A percentile compares a stretch with the other conserved stretches of the same genome.
These are phyloP conservation scores for Cyphomyrus plagiostoma DNA, from an alignment of 2,113 vertebrate genomes.

Conservation along the genomic window DNA sequence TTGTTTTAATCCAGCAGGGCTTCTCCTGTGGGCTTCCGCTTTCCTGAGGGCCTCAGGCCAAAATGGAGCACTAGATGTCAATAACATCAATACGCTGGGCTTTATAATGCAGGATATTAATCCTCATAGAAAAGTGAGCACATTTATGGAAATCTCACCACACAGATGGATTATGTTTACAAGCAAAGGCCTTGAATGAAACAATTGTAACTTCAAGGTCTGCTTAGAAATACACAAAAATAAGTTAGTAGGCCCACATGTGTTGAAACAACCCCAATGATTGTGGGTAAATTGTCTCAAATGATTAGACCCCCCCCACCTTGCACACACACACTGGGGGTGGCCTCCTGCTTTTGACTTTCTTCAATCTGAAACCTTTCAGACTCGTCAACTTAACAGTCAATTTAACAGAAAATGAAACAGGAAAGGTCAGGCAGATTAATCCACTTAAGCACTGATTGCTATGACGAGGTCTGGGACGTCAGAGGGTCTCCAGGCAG, in stretches of 20 bases:
- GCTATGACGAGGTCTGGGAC: background rate
- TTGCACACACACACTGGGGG: background rate
- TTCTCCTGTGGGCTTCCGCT: background rate
- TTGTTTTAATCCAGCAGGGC: background rate
- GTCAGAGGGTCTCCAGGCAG: background rate
- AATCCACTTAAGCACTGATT: background rate
- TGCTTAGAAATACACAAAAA: background rate
- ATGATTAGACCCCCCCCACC: background rate
- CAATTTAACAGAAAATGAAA: conserved; percentile 2
- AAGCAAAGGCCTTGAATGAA: background rate
- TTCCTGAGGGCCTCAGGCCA: background rate
- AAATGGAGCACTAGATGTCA: background rate
- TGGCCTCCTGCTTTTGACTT: background rate
- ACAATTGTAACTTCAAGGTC: background rate
- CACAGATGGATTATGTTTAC: background rate
- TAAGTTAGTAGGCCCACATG: background rate
- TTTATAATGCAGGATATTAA: background rate
- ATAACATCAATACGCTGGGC: background rate
- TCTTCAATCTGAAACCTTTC: background rate
- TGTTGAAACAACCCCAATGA: background rate
- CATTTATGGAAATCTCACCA: conserved; percentile 5
- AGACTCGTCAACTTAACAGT: background rate
- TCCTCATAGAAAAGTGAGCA: background rate
- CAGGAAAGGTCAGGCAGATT: background rate
- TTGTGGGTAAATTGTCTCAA: background rate